Percentiles rank a stretch among this genome's conserved stretches.
phyloP scores from a whole-genome alignment of 2,113 vertebrate genomes.

The Epinephelus lanceolatus region DNA sequence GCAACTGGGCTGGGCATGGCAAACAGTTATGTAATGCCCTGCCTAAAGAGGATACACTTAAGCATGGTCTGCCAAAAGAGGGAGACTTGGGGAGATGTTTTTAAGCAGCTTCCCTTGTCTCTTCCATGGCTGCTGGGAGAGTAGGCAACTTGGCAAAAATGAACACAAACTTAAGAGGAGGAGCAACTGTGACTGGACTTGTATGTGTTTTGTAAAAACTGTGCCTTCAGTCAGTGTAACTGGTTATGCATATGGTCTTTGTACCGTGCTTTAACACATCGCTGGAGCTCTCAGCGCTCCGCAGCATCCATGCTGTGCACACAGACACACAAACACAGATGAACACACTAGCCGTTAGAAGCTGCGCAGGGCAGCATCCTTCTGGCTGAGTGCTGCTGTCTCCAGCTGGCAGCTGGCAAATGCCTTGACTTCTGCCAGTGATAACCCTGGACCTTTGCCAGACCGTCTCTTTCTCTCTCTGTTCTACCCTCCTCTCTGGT shows the following conservation, averaged over 20 bases:
- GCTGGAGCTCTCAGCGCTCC: conserved; percentile 15
- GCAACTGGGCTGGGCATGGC: not conserved
- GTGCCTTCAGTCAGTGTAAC: conserved; percentile 10
- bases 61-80: conserved; percentile 42
- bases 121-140: not conserved
- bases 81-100: conserved; percentile 61
- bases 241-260: conserved; percentile 46
- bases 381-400: conserved; percentile 64
- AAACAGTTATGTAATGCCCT: conserved; percentile 53
- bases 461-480: conserved; percentile 24
- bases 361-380: conserved; percentile 49
- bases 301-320: conserved; percentile 27
- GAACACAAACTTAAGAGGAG: not conserved
- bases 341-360: conserved; percentile 40
- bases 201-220: conserved; percentile 8
- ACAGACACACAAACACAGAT: conserved; percentile 21
- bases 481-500: conserved; percentile 17
- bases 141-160: conserved; percentile 18
- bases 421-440: conserved; percentile 55
- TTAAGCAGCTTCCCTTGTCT: conserved; percentile 62
- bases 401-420: conserved; percentile 78
- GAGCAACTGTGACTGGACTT: not conserved
- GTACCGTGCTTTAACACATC: conserved; percentile 31
- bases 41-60: conserved; percentile 59
- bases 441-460: conserved; percentile 72